Percentiles rank a stretch among this genome's conserved stretches.
phyloP scores from a whole-genome alignment of 2,797 vertebrate species.

The Trichosurus vulpecula region DNA sequence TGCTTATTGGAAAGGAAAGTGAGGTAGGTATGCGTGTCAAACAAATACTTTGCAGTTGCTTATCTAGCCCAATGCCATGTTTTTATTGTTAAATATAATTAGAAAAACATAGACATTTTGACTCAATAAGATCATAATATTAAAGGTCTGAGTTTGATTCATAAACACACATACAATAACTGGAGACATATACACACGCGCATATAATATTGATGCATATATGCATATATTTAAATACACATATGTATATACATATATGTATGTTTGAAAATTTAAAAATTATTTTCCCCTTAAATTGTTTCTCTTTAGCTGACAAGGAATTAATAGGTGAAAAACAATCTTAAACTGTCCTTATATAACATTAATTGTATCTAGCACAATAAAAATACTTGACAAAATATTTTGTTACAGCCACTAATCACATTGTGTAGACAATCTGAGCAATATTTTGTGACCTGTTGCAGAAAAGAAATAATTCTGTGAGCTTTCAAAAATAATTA shows the following conservation, averaged over 20 bases:
- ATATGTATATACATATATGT: neutral
- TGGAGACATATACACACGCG: neutral
- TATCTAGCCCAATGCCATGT: neutral
- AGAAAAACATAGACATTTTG: neutral
- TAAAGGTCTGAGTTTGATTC: neutral
- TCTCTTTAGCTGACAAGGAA: neutral
- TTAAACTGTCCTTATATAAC: neutral
- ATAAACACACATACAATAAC: neutral
- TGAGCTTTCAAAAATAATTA: slow-evolving; percentile 60
- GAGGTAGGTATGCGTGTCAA: neutral
- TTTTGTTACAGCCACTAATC: slow-evolving; percentile 7
- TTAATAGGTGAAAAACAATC: neutral
- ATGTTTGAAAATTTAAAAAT: neutral
- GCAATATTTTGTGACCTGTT: slow-evolving; percentile 12
- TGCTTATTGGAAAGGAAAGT: neutral
- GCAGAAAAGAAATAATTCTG: neutral
- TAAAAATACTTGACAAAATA: neutral
- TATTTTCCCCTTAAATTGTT: neutral
- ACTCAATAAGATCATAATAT: neutral
- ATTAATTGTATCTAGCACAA: neutral
- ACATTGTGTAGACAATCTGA: slow-evolving; percentile 18
- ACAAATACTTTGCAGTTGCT: neutral
- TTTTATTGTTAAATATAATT: neutral
- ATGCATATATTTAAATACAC: neutral
- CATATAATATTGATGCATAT: neutral